A percentile compares a stretch with the other conserved stretches of the same genome.
Conservation (phyloP, 2,113 vertebrate species). For the Tragelaphus strepsiceros region DNA sequence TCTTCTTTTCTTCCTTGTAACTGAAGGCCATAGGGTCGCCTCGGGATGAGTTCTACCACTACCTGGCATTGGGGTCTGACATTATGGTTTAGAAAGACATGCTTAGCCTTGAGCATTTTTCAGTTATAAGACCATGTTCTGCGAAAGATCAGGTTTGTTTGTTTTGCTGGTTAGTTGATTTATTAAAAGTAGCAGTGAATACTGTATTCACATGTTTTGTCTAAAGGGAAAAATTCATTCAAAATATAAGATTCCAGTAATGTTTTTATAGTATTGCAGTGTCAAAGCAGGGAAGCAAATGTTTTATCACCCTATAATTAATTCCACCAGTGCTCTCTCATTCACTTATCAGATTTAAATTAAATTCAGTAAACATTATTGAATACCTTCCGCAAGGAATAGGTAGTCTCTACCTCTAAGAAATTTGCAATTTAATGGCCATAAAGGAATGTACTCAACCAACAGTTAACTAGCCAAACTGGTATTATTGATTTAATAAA, state of each 20-base stretch:
- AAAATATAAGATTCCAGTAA: background rate
- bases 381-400: background rate
- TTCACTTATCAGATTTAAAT: conserved; percentile 8
- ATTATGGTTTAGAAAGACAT: background rate
- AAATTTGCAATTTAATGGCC: background rate
- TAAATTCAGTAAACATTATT: background rate
- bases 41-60: background rate
- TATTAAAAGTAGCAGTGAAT: background rate
- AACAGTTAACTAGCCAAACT: background rate
- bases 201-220: background rate
- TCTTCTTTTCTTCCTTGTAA: background rate
- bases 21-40: background rate
- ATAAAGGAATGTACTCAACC: background rate
- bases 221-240: background rate
- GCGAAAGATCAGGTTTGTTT: background rate
- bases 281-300: background rate
- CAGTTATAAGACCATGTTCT: background rate
- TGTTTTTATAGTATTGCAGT: background rate
- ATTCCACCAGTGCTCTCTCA: background rate
- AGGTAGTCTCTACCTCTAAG: background rate
- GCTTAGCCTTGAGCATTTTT: background rate
- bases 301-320: background rate
- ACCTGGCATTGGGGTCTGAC: background rate
- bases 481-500: background rate
- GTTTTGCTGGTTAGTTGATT: background rate